A percentile compares a stretch with the other conserved stretches of the same genome.
Evolutionary conservation across 2,113 vertebrate genomes (phyloP).

Genomic region (Pseudorhombus dupliciocellatus): DNA sequence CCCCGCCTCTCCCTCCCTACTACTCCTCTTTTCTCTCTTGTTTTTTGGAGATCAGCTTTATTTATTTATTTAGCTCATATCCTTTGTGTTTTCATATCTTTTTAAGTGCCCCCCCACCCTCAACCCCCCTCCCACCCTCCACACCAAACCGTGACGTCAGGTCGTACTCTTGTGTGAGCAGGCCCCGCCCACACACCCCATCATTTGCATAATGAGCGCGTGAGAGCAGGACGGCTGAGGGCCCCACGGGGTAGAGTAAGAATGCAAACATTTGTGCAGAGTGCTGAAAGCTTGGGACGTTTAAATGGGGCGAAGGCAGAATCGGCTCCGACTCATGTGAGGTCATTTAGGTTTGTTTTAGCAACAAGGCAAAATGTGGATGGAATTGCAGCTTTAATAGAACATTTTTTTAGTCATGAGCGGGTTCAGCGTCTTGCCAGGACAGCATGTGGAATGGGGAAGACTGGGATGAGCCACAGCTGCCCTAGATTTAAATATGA

Average conservation of each 20-base stretch:
- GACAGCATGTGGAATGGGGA: too few relatives aligned
- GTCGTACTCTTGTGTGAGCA: constrained; percentile 33
- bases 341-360: constrained; percentile 12
- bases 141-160: constrained; percentile 71
- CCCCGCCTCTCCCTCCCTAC: constrained; percentile 39
- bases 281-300: constrained; percentile 57
- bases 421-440: too few relatives aligned
- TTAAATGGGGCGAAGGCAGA: constrained; percentile 45
- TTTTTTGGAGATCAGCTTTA: constrained; percentile 57
- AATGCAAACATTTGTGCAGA: constrained; percentile 77
- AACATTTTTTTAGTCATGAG: too few relatives aligned
- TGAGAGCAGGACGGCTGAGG: constrained; percentile 47
- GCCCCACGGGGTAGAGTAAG: constrained; percentile 70
- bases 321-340: constrained; percentile 1
- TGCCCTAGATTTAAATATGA: too few relatives aligned
- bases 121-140: neutral
- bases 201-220: constrained; percentile 73
- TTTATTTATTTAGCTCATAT: constrained; percentile 48
- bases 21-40: constrained; percentile 32
- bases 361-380: neutral
- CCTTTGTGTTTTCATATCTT: constrained; percentile 58
- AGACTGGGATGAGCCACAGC: too few relatives aligned
- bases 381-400: too few relatives aligned
- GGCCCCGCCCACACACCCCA: constrained; percentile 53
- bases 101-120: constrained; percentile 7